phyloP scores from a whole-genome alignment of 2,113 vertebrate genomes.

The Aldabrachelys gigantea region DNA sequence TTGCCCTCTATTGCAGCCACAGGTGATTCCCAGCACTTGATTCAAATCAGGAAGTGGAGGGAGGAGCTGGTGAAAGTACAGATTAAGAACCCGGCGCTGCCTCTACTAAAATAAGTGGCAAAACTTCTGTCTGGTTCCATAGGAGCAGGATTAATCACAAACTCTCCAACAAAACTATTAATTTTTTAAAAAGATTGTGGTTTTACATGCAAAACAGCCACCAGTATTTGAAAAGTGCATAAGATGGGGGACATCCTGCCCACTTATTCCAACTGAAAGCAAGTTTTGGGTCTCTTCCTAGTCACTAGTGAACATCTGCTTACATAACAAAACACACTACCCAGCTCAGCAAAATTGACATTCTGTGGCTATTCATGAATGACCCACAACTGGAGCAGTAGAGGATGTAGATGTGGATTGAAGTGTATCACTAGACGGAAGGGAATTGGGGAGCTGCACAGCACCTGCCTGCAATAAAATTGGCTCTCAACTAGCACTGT shows the following conservation, averaged over 20 bases:
- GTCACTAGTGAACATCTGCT: slow-evolving; percentile 7
- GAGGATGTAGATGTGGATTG: not conserved
- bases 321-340: not conserved
- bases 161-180: not conserved
- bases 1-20: not conserved
- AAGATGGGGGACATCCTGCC: not conserved
- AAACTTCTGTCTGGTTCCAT: not conserved
- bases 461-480: slow-evolving; percentile 51
- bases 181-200: not conserved
- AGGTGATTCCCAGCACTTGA: not conserved
- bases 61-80: not conserved
- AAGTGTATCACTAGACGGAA: not conserved
- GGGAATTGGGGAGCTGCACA: slow-evolving; percentile 43
- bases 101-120: not conserved
- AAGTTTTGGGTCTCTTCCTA: slow-evolving; percentile 29
- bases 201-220: not conserved
- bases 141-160: not conserved
- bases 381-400: not conserved
- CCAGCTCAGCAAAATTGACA: slow-evolving; percentile 7
- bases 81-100: not conserved
- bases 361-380: not conserved
- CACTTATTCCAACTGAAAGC: not conserved
- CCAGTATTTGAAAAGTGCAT: not conserved
- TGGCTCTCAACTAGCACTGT: not conserved
- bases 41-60: not conserved